Conservation (phyloP, 2,113 vertebrate species). For the Clarias gariepinus region DNA sequence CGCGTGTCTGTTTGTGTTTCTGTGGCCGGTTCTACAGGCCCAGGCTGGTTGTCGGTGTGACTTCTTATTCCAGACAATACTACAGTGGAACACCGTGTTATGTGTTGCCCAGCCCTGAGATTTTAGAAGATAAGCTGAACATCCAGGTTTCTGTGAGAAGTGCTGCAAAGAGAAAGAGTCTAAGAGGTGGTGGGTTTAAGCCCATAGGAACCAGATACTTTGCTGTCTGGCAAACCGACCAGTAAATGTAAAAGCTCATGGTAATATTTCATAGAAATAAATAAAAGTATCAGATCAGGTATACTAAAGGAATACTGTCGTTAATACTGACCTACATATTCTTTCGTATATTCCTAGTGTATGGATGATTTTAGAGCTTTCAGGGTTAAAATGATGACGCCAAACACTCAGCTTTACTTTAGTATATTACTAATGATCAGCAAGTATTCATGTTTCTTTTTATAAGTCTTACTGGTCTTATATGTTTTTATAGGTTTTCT, state of each 20-base stretch:
- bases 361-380: neutral
- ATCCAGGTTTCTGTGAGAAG: neutral
- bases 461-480: neutral
- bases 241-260: neutral
- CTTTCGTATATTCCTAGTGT: neutral
- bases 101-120: neutral
- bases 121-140: neutral
- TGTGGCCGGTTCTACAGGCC: constrained; percentile 18
- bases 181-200: neutral
- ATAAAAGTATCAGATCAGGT: neutral
- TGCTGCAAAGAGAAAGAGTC: neutral
- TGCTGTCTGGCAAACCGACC: neutral
- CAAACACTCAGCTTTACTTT: neutral
- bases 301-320: neutral
- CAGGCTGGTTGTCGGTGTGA: constrained; percentile 28
- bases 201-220: neutral
- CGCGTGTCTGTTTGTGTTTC: neutral
- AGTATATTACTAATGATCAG: neutral
- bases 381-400: neutral
- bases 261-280: neutral
- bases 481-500: neutral
- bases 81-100: neutral
- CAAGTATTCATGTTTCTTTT: neutral
- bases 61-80: constrained; percentile 12
- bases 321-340: neutral